These are phyloP conservation scores for Heliconius eleuchia DNA, from an alignment of 1,140 invertebrate species.

Conservation along the genomic window DNA sequence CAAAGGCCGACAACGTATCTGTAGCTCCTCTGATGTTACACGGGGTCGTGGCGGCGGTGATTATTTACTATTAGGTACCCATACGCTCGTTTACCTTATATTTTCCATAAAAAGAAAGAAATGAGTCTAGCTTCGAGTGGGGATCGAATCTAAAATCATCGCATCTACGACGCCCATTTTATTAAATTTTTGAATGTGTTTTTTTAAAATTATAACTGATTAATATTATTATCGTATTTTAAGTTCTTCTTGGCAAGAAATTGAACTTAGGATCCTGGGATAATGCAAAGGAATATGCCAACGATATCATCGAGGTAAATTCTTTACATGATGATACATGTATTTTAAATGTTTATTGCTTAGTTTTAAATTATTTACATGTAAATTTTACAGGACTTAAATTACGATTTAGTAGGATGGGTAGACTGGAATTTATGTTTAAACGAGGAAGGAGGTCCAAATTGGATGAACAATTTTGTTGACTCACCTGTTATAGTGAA, in stretches of 20 bases:
- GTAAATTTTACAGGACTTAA: constrained; percentile 82
- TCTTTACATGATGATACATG: neutral
- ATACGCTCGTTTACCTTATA: no score
- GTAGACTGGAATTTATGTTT: constrained; percentile 93
- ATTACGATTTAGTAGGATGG: constrained; percentile 86
- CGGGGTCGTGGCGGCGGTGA: no score
- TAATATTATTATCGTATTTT: no score
- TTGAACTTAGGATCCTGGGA: constrained; percentile 86
- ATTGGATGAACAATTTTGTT: constrained; percentile 86
- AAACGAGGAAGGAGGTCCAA: constrained; percentile 88
- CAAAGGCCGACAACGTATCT: no score
- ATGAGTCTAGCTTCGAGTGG: no score
- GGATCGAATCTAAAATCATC: no score
- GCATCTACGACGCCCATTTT: no score
- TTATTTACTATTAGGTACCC: no score
- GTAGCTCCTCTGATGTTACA: no score
- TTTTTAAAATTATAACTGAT: no score
- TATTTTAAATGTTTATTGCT: neutral
- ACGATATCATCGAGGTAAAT: constrained; percentile 85
- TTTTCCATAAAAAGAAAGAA: no score
- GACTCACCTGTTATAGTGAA: constrained; percentile 90
- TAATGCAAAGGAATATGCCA: constrained; percentile 85
- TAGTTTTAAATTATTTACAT: neutral
- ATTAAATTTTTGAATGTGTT: no score
- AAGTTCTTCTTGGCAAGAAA: neutral